A percentile compares a stretch with the other conserved stretches of the same genome.
These are phyloP conservation scores for Chionis minor DNA, from an alignment of 2,113 vertebrate species.

Conservation along the genomic window DNA sequence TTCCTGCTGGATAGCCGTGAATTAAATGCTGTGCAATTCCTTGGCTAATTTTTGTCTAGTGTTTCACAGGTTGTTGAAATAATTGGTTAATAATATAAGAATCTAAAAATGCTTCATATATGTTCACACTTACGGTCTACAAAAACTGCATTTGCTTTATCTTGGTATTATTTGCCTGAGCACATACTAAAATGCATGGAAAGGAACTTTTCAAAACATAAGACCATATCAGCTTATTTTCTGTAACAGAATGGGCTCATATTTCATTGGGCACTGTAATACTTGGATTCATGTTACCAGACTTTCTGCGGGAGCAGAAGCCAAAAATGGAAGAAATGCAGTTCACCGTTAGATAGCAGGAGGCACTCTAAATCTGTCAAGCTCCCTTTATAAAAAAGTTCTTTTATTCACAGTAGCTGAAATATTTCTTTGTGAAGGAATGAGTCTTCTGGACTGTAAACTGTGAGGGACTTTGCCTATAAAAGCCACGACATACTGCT, in stretches of 20 bases:
- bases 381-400: background rate
- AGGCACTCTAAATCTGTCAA: background rate
- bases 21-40: background rate
- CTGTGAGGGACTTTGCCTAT: background rate
- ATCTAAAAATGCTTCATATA: background rate
- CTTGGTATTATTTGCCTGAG: background rate
- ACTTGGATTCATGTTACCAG: background rate
- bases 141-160: background rate
- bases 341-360: background rate
- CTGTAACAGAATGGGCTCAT: background rate
- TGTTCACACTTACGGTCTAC: background rate
- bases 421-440: background rate
- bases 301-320: background rate
- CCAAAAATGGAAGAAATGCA: background rate
- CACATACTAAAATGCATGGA: background rate
- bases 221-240: background rate
- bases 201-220: background rate
- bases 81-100: background rate
- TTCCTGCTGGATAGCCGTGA: background rate
- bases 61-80: background rate
- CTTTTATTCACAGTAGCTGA: background rate
- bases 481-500: background rate
- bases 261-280: background rate
- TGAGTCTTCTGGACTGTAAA: background rate
- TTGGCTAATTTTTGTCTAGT: background rate